These are phyloP conservation scores for Oryctolagus cuniculus DNA, from an alignment of 2,113 vertebrate species.

Conservation along the genomic window DNA sequence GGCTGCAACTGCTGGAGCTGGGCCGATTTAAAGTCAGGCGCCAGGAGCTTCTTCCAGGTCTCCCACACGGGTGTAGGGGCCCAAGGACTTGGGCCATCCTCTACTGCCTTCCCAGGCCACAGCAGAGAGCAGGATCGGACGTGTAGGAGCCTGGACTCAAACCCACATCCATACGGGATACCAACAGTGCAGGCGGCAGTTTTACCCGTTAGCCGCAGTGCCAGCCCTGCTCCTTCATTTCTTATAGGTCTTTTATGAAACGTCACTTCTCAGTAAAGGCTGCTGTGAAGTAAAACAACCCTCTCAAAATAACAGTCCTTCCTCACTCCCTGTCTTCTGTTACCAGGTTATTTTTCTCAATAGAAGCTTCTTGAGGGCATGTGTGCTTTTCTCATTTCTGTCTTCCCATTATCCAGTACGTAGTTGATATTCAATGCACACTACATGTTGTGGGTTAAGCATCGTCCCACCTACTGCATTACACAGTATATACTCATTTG, in stretches of 20 bases:
- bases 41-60: too few species aligned
- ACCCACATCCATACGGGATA: too few species aligned
- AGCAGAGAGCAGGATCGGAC: too few species aligned
- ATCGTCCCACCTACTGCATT: not conserved
- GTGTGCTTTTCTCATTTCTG: not conserved
- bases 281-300: not conserved
- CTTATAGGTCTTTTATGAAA: not conserved
- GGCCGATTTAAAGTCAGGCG: too few species aligned
- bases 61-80: too few species aligned
- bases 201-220: too few species aligned
- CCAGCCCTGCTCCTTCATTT: too few species aligned
- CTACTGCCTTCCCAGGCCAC: too few species aligned
- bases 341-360: not conserved
- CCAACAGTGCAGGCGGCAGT: too few species aligned
- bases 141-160: too few species aligned
- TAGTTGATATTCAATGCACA: not conserved
- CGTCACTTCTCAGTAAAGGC: rapidly evolving
- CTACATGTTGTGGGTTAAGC: not conserved
- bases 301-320: not conserved
- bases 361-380: not conserved
- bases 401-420: not conserved
- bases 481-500: not conserved
- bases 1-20: too few species aligned
- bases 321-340: not conserved
- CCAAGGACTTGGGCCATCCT: too few species aligned